Evolutionary conservation across 2,888 invertebrate species (phyloP), one percentile per base, ranked within the genome.

Genomic region (Epirrita christyi): DNA sequence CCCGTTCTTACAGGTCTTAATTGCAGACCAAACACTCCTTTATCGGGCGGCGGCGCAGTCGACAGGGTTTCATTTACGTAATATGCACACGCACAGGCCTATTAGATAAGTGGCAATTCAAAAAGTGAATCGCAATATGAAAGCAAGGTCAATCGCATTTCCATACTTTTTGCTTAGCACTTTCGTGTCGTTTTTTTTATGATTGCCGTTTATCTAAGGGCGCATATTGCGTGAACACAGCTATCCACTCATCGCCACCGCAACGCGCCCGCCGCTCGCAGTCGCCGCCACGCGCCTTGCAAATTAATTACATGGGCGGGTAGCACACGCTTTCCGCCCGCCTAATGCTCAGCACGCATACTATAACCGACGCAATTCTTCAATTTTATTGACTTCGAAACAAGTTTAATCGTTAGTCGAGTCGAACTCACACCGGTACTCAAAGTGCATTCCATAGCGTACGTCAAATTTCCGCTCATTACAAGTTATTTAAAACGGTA

Each of bases 1-100:
- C 82, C 80, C 71, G 80, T 74, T 85, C 80, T 76, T 70, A 77
- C 72, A 75, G 84, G 72, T 86, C 88, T 89, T 91, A 91, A 90
- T 91, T 90, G 86, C 85, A 81, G 76, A 86, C 89, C 86, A 89
- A 91, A 88, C 85, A 76, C 83, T 81, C 85, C 83, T 86, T 86
- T 90, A 88, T 81, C 81, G 77, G 78, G 70, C 72, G 72, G 70
- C 72, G 72, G 78, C 70, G 71, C 70, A 78, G 76, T 74, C 72
- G 78, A 78, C 84, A 75, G 81, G 78, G 83, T 84, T 83, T 83
- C 85, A 80, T 88, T 87, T 86, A 83, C 75, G 87, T 80, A 70
- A 70, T 73, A 75, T 71, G 75, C 78, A 82, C 78, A 84, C 1
- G 13, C 13, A 82, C 78, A 84, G 7, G 13, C 13, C 14, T 32